phyloP scores from a whole-genome alignment of 2,888 invertebrate species.

The Harpagoxenus sublaevis region DNA sequence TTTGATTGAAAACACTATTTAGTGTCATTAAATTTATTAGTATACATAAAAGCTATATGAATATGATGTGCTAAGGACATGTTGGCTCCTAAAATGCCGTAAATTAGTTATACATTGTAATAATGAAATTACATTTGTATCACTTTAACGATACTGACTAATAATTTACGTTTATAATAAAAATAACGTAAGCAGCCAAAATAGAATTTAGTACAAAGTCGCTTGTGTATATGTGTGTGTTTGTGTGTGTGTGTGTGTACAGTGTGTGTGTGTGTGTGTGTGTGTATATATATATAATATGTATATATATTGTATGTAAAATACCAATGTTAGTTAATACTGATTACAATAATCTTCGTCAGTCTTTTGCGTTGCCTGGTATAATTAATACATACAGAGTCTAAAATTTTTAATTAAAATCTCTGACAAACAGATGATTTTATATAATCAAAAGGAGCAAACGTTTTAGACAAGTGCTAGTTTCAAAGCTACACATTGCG shows the following conservation, averaged over 20 bases:
- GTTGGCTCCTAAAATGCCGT: constrained; percentile 78
- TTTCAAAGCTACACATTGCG: constrained; percentile 75
- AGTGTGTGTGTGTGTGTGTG: constrained; percentile 35
- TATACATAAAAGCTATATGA: constrained; percentile 84
- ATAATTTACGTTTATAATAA: constrained; percentile 53
- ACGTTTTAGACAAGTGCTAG: constrained; percentile 81
- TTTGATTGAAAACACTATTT: constrained; percentile 47
- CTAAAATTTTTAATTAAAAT: constrained; percentile 66
- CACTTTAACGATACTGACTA: constrained; percentile 48
- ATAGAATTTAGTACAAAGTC: constrained; percentile 75
- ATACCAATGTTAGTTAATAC: constrained; percentile 83
- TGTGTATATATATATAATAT: constrained; percentile 71
- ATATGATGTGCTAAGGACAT: constrained; percentile 84
- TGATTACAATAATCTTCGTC: constrained; percentile 82
- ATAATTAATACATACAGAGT: constrained; percentile 62
- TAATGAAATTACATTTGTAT: constrained; percentile 55
- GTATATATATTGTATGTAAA: constrained; percentile 77
- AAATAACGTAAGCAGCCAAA: constrained; percentile 73
- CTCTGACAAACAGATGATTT: constrained; percentile 66
- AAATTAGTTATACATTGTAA: constrained; percentile 41
- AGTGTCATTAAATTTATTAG: constrained; percentile 77
- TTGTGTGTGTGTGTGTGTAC: constrained; percentile 50
- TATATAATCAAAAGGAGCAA: constrained; percentile 77
- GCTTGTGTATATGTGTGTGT: constrained; percentile 47
- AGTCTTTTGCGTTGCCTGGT: constrained; percentile 80